Evolutionary conservation across 2,888 invertebrate genomes (phyloP).

Genomic region (Trichacis sp.): DNA sequence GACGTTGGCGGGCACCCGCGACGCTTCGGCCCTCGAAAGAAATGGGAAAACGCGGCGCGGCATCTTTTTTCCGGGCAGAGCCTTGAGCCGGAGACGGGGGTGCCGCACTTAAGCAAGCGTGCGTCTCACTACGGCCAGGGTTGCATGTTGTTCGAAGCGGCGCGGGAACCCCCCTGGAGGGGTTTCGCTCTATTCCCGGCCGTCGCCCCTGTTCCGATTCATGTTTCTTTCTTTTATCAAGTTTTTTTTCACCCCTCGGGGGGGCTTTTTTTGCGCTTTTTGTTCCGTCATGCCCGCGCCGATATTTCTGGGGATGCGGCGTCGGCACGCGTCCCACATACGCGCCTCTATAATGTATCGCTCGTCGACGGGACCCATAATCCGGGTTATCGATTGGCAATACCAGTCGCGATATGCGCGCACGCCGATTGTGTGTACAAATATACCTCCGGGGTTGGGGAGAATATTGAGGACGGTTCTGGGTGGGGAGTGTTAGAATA

Average conservation of each 20-base stretch:
- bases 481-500: no score
- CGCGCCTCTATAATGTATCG: constrained; percentile 15
- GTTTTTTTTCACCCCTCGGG: constrained; percentile 22
- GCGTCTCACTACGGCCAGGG: constrained; percentile 64
- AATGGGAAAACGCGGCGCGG: constrained; percentile 58
- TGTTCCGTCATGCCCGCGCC: constrained; percentile 18
- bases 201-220: constrained; percentile 28
- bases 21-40: constrained; percentile 65
- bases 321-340: constrained; percentile 22
- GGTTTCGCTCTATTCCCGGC: no score
- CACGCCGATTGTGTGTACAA: neutral
- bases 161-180: constrained; percentile 26
- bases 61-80: constrained; percentile 57
- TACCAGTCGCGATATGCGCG: constrained; percentile 4
- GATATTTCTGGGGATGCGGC: constrained; percentile 26
- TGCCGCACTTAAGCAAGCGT: constrained; percentile 62
- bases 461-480: no score
- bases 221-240: constrained; percentile 35
- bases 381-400: constrained; percentile 29
- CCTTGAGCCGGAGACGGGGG: constrained; percentile 48
- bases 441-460: neutral
- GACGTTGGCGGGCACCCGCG: constrained; percentile 66
- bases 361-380: constrained; percentile 15
- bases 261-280: no score
- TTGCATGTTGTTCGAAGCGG: constrained; percentile 55